These are phyloP conservation scores for Polietes domitor DNA, from an alignment of 2,888 invertebrate species.

Conservation along the genomic window DNA sequence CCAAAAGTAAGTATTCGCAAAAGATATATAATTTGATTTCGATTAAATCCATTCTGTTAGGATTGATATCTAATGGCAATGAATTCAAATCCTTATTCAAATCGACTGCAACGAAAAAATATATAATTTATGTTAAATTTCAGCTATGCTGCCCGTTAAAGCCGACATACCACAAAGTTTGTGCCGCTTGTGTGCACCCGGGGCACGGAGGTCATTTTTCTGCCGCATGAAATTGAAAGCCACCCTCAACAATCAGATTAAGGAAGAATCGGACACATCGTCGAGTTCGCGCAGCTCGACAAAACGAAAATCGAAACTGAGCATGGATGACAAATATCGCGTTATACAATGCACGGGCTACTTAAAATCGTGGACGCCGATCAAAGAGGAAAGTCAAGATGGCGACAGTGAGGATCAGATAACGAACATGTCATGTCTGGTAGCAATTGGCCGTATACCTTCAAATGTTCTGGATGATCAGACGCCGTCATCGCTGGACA, in stretches of 20 bases:
- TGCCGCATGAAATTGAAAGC: constrained; percentile 94
- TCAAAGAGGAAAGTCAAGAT: constrained; percentile 88
- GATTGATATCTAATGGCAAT: neutral
- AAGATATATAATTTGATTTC: neutral
- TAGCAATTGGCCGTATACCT: constrained; percentile 91
- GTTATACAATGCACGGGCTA: constrained; percentile 97
- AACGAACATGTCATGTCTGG: constrained; percentile 91
- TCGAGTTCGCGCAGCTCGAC: constrained; percentile 82
- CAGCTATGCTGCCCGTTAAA: constrained; percentile 95
- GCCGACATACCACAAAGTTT: constrained; percentile 90
- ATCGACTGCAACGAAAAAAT: no score
- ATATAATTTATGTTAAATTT: constrained; percentile 4
- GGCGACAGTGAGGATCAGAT: constrained; percentile 83
- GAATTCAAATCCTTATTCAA: no score
- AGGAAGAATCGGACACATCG: constrained; percentile 85
- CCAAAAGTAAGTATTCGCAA: constrained; percentile 86
- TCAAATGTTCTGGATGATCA: constrained; percentile 83
- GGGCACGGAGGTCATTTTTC: constrained; percentile 94
- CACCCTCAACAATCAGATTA: constrained; percentile 82
- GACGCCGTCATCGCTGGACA: constrained; percentile 81
- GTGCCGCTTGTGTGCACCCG: constrained; percentile 91
- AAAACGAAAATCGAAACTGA: constrained; percentile 84
- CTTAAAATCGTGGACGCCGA: constrained; percentile 94
- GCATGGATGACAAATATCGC: constrained; percentile 90
- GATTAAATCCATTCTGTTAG: neutral